Conservation (phyloP, 2,113 vertebrate species). For the Hypocryptadius cinnamomeus region DNA sequence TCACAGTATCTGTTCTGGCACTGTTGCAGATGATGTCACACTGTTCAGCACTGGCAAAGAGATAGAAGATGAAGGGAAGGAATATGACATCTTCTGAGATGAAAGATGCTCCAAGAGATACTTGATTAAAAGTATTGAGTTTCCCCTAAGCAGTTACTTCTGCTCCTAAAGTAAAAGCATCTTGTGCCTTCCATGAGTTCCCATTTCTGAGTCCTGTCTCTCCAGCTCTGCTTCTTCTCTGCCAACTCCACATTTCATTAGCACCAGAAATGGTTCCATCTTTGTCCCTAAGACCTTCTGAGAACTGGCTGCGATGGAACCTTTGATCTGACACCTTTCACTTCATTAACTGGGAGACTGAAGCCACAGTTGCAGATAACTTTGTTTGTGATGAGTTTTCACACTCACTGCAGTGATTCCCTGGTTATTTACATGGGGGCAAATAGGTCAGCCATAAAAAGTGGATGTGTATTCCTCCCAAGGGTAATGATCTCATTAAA, state of each 20-base stretch:
- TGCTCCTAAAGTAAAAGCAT: background rate
- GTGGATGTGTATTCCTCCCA: background rate
- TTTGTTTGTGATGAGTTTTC: background rate
- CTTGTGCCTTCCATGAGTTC: background rate
- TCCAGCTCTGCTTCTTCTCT: background rate
- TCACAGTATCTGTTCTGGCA: background rate
- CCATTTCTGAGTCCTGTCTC: background rate
- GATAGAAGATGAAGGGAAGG: background rate
- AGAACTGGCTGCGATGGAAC: background rate
- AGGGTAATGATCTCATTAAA: background rate
- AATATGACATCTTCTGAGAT: background rate
- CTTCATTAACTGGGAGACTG: background rate
- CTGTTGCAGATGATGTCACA: background rate
- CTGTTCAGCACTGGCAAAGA: background rate
- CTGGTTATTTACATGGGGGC: background rate
- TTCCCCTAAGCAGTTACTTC: background rate
- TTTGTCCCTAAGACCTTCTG: background rate
- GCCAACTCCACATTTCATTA: background rate
- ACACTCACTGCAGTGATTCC: background rate
- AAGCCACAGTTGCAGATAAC: background rate
- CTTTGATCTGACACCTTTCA: slow-evolving; percentile 10
- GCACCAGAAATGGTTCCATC: background rate
- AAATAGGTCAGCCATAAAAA: background rate
- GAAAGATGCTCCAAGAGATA: background rate
- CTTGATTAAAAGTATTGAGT: background rate